Evolutionary conservation across 2,888 invertebrate species (phyloP).

Genomic region (Nomada lathburiana): DNA sequence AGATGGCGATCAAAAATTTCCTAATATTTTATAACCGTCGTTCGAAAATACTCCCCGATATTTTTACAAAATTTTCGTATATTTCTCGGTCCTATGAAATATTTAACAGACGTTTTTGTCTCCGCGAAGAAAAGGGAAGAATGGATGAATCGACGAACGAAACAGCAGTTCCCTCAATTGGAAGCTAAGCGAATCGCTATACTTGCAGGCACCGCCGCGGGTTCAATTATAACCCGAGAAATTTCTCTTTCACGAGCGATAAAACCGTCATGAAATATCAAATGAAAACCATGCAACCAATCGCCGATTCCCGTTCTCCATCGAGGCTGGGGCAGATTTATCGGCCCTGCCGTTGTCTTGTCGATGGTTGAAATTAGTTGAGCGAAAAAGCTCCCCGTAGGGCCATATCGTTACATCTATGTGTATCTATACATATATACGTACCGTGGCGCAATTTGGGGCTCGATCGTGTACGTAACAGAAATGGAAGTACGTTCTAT

Average conservation of each 20-base stretch:
- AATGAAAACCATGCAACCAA: constrained; percentile 16
- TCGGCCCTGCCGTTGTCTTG: constrained; percentile 3
- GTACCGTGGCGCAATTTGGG: constrained; percentile 78
- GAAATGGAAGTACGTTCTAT: constrained; percentile 88
- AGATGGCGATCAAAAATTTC: too few species aligned
- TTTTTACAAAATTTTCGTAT: too few species aligned
- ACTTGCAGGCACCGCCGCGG: not conserved
- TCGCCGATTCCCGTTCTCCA: not conserved
- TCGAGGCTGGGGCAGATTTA: not conserved
- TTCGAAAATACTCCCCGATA: too few species aligned
- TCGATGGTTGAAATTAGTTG: constrained; percentile 15
- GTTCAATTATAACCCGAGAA: constrained; percentile 33
- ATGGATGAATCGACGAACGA: not conserved
- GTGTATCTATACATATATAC: constrained; percentile 41
- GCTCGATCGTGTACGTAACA: constrained; percentile 85
- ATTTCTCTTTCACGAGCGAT: constrained; percentile 25
- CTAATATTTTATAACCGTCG: too few species aligned
- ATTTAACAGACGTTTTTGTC: too few species aligned
- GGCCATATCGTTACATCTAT: not conserved
- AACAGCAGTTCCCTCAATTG: not conserved
- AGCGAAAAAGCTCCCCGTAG: not conserved
- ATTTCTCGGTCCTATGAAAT: too few species aligned
- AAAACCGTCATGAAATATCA: constrained; percentile 34
- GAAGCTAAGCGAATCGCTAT: constrained; percentile 1
- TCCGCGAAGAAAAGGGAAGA: too few species aligned